Evolutionary conservation across 2,888 invertebrate species (phyloP), one percentile per base, ranked within the genome.

Genomic region (Cordilura impudica): DNA sequence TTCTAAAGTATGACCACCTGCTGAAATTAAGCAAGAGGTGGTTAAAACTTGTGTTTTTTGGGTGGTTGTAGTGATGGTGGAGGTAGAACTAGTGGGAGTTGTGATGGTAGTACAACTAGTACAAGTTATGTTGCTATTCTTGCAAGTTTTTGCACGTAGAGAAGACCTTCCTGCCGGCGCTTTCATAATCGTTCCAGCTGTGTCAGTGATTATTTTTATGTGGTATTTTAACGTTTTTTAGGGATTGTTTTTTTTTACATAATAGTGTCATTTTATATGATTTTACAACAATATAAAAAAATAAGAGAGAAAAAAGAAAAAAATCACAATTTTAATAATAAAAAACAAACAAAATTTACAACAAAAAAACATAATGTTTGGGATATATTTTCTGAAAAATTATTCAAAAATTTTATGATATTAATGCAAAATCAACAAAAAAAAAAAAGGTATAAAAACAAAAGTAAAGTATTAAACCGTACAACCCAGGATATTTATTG

Each of bases 161-260:
- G 75, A 75, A 84, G 92, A 92, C 93, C 93, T 93, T 93, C 93
- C 93, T 93, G 93, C 93, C 93, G 93, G 92, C 91, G 87, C 84
- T 84, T 86, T 86, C 81, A 82, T 80, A 85, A 86, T 86, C 86
- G 85, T 85, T 86, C 87, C 90, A 89, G 87, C 89, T 89, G 89
- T 85, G 83, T 83, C 60, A 58, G 19, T 31, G 47, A 81, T 86
- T 84, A 82, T 81, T 82, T 39, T 82, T 83, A 83, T 83, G 82
- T 82, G 77, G 79, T 81, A 83, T 82, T 84, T 53, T 74, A 73
- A 74, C 80, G 77, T 84, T 82, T 43, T 83, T 83, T 84, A 82
- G 82, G 82, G 83, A n/a, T 81, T 53, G 61, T 69, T 49, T 54
- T 81, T 61, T 81, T 77, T 61, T 60, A 51, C 67, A 80, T 45